Percentiles rank a stretch among this genome's conserved stretches.
phyloP scores from a whole-genome alignment of 2,888 invertebrate species.

The Limnephilus marmoratus region DNA sequence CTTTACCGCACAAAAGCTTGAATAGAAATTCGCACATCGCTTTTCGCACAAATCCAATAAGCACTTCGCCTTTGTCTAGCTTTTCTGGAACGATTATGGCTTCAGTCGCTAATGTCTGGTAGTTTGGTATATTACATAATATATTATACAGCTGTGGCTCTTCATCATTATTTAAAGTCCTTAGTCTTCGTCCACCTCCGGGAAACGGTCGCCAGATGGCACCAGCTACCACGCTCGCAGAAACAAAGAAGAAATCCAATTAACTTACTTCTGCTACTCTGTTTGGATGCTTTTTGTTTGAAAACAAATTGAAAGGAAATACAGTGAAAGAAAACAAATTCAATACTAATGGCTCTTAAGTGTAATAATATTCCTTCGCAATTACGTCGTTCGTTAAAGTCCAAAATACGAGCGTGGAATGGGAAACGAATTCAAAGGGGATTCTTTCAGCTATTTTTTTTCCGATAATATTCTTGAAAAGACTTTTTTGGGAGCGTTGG shows the following conservation, averaged over 20 bases:
- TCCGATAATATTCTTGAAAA: slow-evolving; percentile 22
- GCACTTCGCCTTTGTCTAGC: neutral
- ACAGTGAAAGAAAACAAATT: slow-evolving; percentile 50
- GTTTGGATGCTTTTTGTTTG: slow-evolving; percentile 48
- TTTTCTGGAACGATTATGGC: neutral
- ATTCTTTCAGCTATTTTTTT: neutral
- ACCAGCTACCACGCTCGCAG: slow-evolving; percentile 43
- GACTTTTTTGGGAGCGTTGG: slow-evolving; percentile 19
- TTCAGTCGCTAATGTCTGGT: neutral
- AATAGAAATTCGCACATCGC: neutral
- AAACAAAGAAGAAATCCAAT: slow-evolving; percentile 50
- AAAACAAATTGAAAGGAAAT: slow-evolving; percentile 46
- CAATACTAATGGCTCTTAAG: slow-evolving; percentile 45
- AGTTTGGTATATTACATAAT: neutral
- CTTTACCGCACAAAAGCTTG: neutral
- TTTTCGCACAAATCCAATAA: neutral
- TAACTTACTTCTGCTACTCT: slow-evolving; percentile 46
- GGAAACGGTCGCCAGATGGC: slow-evolving; percentile 44
- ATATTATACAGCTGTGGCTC: neutral
- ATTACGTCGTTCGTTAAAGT: slow-evolving; percentile 48
- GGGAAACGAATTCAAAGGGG: slow-evolving; percentile 25
- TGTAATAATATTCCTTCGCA: slow-evolving; percentile 36
- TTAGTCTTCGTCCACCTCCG: neutral
- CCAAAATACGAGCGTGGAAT: slow-evolving; percentile 34
- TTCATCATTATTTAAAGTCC: neutral